Conservation (phyloP, 1,140 invertebrate genomes). For the Eupristina koningsbergeri region DNA sequence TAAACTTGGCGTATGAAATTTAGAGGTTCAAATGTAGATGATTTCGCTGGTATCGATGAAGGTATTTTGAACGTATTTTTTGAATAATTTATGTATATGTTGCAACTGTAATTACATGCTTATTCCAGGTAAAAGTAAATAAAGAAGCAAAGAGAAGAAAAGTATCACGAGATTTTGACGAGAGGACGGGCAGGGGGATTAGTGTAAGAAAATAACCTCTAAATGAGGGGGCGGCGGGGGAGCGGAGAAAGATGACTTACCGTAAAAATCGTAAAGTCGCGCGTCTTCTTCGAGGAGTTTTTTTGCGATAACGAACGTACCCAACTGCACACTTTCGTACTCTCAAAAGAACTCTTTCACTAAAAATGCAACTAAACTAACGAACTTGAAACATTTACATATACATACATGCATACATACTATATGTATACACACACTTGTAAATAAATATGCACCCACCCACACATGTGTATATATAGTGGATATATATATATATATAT, state of each 20-base stretch:
- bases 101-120: too few relatives aligned
- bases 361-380: background rate
- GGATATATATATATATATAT: conserved; percentile 1
- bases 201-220: background rate
- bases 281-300: background rate
- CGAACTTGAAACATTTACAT: conserved; percentile 15
- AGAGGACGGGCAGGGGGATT: background rate
- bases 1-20: too few relatives aligned
- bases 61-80: too few relatives aligned
- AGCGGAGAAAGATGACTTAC: conserved; percentile 11
- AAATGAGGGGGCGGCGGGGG: background rate
- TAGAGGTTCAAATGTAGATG: too few relatives aligned
- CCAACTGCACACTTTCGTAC: background rate
- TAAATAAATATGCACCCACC: background rate
- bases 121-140: too few relatives aligned
- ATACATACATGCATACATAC: background rate
- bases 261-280: conserved; percentile 32
- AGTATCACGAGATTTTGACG: too few relatives aligned
- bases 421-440: background rate
- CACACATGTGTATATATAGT: background rate
- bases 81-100: too few relatives aligned
- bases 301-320: background rate
- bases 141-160: too few relatives aligned
- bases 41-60: too few relatives aligned
- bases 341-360: background rate